Conservation (phyloP, 2,113 vertebrate species). For the Gymnocephalus cernua region DNA sequence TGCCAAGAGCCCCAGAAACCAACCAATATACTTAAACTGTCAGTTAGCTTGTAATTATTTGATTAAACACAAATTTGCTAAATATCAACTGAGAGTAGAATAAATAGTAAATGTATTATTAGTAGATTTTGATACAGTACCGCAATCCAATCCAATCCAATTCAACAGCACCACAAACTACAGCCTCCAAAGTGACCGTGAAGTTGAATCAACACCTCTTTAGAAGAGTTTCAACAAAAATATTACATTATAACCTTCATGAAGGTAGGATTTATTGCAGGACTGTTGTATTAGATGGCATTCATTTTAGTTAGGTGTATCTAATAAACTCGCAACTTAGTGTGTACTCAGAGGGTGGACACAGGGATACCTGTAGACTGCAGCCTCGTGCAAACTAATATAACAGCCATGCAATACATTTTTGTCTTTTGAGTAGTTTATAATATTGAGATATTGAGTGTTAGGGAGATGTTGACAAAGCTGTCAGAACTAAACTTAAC, state of each 20-base stretch:
- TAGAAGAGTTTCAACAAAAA: not conserved
- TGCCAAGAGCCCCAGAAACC: not conserved
- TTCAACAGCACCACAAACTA: not conserved
- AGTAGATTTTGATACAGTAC: not conserved
- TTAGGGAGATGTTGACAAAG: not conserved
- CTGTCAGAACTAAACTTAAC: no score
- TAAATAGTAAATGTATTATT: not conserved
- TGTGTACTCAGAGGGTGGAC: not conserved
- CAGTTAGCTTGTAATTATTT: not conserved
- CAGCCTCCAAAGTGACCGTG: not conserved
- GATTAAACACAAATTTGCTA: constrained; percentile 3
- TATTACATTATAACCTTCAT: not conserved
- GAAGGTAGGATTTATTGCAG: not conserved
- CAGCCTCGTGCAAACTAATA: constrained; percentile 2
- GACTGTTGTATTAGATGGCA: not conserved
- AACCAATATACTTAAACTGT: not conserved
- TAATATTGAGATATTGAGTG: not conserved
- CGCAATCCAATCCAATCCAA: not conserved
- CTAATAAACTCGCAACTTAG: not conserved
- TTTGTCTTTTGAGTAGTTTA: not conserved
- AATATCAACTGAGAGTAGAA: not conserved
- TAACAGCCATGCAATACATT: not conserved
- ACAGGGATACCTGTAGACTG: constrained; percentile 3
- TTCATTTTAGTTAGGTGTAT: not conserved
- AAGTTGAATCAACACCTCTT: not conserved